A percentile compares a stretch with the other conserved stretches of the same genome.
Conservation (phyloP, 2,113 vertebrate species). For the Alligator mississippiensis region DNA sequence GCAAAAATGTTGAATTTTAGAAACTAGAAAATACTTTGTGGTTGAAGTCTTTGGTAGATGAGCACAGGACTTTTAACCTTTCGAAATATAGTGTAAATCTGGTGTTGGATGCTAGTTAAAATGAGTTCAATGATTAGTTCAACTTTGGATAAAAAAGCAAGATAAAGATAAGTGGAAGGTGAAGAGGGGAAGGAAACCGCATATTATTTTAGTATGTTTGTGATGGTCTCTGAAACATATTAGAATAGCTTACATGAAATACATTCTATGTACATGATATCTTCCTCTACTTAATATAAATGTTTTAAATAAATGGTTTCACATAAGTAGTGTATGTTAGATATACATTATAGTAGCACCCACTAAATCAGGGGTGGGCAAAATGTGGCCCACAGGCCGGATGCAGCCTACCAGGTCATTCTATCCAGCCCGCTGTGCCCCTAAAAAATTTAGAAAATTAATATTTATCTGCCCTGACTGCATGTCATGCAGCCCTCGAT, state of each 20-base stretch:
- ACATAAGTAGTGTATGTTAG: neutral
- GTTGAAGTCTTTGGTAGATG: constrained; percentile 67
- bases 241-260: constrained; percentile 54
- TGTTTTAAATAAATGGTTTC: constrained; percentile 52
- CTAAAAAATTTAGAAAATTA: too few relatives aligned
- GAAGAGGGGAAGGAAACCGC: constrained; percentile 25
- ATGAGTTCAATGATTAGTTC: constrained; percentile 69
- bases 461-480: too few relatives aligned
- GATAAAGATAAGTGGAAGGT: constrained; percentile 7
- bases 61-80: constrained; percentile 63
- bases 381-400: too few relatives aligned
- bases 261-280: constrained; percentile 2
- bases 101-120: constrained; percentile 59
- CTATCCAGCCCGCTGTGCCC: too few relatives aligned
- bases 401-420: too few relatives aligned
- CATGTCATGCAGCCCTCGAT: too few relatives aligned
- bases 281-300: constrained; percentile 35
- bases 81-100: constrained; percentile 73
- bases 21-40: constrained; percentile 67
- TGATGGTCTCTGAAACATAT: constrained; percentile 46
- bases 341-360: neutral
- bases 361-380: neutral
- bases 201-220: constrained; percentile 66
- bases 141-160: constrained; percentile 60
- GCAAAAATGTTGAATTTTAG: constrained; percentile 71